phyloP scores from a whole-genome alignment of 2,888 invertebrate species.

The Netelia virgata region DNA sequence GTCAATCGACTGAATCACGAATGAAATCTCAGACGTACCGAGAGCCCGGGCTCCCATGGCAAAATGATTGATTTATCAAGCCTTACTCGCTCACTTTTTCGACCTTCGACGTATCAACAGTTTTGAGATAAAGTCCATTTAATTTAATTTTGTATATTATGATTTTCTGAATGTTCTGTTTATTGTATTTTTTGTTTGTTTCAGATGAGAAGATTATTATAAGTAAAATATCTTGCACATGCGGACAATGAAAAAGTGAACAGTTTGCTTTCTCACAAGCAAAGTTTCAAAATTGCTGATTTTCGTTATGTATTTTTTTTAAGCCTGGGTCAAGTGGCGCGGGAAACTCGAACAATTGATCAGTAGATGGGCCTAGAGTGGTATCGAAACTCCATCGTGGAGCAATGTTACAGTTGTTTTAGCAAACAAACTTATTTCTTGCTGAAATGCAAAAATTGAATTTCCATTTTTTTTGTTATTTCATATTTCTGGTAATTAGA shows the following conservation, averaged over 20 bases:
- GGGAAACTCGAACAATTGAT: not conserved
- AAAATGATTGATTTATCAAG: slow-evolving; percentile 37
- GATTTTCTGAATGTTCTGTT: no score
- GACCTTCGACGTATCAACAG: not conserved
- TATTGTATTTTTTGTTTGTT: no score
- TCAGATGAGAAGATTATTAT: no score
- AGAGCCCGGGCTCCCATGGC: slow-evolving; percentile 6
- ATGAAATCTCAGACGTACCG: slow-evolving; percentile 6
- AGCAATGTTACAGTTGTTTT: not conserved
- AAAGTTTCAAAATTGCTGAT: no score
- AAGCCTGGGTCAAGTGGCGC: not conserved
- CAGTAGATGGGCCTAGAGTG: not conserved
- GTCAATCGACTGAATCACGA: slow-evolving; percentile 41
- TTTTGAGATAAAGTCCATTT: not conserved
- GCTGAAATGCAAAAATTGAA: not conserved
- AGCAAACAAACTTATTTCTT: not conserved
- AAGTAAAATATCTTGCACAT: no score
- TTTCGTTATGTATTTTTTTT: not conserved
- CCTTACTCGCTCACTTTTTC: not conserved
- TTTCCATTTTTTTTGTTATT: not conserved
- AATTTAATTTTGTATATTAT: no score
- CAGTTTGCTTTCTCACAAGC: no score
- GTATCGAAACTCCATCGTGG: not conserved
- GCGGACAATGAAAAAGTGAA: no score
- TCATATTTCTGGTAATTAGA: not conserved